phyloP scores from a whole-genome alignment of 2,797 vertebrate species.

The Naso thynnoides region DNA sequence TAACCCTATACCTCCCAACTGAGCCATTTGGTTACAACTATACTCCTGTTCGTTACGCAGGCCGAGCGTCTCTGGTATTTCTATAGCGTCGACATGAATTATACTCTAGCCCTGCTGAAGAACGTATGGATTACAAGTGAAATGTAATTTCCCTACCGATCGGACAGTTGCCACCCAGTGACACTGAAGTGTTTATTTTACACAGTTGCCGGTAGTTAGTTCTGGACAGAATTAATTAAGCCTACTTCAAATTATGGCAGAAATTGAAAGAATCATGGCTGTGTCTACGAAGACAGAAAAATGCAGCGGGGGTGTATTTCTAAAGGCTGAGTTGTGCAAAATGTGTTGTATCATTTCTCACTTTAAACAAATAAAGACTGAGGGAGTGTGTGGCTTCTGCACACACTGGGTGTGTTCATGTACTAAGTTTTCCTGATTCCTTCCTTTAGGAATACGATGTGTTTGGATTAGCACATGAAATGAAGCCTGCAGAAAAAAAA shows the following conservation, averaged over 20 bases:
- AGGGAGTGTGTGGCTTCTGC: conserved; percentile 61
- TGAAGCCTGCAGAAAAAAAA: conserved; percentile 36
- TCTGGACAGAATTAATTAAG: conserved; percentile 79
- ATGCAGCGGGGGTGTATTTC: conserved; percentile 37
- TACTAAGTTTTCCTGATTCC: conserved; percentile 52
- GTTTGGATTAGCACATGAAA: conserved; percentile 68
- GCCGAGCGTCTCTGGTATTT: conserved; percentile 68
- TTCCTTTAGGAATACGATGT: conserved; percentile 53
- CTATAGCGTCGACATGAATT: conserved; percentile 79
- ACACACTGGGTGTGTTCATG: conserved; percentile 61
- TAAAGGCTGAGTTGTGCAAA: conserved; percentile 57
- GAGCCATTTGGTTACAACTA: conserved; percentile 83
- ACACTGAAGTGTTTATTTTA: conserved; percentile 84
- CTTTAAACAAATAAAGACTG: conserved; percentile 65
- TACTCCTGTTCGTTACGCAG: conserved; percentile 79
- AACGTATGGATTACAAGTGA: conserved; percentile 81
- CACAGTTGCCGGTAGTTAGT: conserved; percentile 76
- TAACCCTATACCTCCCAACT: conserved; percentile 84
- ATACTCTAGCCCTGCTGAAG: conserved; percentile 66
- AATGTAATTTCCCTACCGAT: conserved; percentile 78
- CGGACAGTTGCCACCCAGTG: conserved; percentile 74
- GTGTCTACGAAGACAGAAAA: conserved; percentile 43
- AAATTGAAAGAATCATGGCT: conserved; percentile 65
- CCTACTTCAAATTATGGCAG: conserved; percentile 65
- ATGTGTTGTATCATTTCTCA: conserved; percentile 65